Base-by-base conservation (phyloP, 2,888 invertebrate genomes). In the Zele albiditarsus region DNA sequence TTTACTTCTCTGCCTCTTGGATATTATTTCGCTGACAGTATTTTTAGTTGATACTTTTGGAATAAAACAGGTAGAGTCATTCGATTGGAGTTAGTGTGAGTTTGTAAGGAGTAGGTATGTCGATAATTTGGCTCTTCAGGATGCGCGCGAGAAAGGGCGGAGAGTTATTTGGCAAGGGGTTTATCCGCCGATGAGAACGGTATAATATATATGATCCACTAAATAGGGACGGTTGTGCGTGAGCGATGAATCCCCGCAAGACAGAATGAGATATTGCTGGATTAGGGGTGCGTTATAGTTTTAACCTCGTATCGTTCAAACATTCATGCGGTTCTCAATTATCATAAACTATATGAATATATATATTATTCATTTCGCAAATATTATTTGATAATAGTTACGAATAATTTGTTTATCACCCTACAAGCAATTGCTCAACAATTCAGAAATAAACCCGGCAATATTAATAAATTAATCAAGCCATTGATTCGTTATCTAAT, bases 221-320 rank as follows among this genome's bases (percentile, higher is more conserved):
- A 84, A 87, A 87, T 83, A 86, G 86, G 85, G 84, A 84, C 79
- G 83, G 80, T 80, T 80, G 74, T 79, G 84, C 80, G 80, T 83
- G 85, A 87, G 82, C 83, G 83, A 84, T 81, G 85, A 86, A 87
- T 85, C 86, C 53, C 85, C 84, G 81, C 84, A 86, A 86, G 86
- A 87, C 86, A 85, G 84, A 80, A 83, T 84, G 86, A 87, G 84
- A 85, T 87, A 87, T 87, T 86, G 84, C 85, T 74, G 82, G 79
- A 84, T 86, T 87, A 85, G 86, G 85, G 84, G 82, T 73, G 84
- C 81, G 84, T 87, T 86, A 86, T 84, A 86, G 86, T 87, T 87
- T 87, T 87, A 86, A 87, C 86, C 85, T 82, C 79, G 81, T 82
- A 80, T 78, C 80, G 80, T 86, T 84, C 83, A 84, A 83, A 82